A percentile compares a stretch with the other conserved stretches of the same genome.
Evolutionary conservation across 2,888 invertebrate genomes (phyloP).

Genomic region (Strigamia transsilvanica): DNA sequence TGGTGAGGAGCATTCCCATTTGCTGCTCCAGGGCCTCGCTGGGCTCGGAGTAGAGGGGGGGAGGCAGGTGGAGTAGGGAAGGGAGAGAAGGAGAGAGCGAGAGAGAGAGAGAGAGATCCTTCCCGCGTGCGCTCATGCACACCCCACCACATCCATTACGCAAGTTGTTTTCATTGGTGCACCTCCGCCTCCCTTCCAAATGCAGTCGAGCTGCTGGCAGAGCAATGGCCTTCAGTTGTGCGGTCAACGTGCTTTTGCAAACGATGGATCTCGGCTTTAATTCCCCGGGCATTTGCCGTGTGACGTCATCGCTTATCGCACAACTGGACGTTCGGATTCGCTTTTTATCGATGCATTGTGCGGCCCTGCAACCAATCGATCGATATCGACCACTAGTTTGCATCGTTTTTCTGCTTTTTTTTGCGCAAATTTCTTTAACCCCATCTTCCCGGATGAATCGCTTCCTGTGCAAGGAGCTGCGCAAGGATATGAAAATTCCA

Average conservation of each 20-base stretch:
- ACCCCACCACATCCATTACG: conserved; percentile 49
- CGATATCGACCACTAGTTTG: no score
- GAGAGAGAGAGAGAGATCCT: conserved; percentile 2
- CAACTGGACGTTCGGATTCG: neutral
- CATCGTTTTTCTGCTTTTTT: neutral
- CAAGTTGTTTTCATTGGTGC: conserved; percentile 48
- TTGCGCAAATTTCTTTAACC: neutral
- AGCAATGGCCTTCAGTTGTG: conserved; percentile 46
- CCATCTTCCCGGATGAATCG: conserved; percentile 35
- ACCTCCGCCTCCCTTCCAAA: conserved; percentile 33
- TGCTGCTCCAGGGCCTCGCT: conserved; percentile 39
- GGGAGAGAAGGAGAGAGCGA: neutral
- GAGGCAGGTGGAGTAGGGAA: neutral
- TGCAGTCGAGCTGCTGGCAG: conserved; percentile 37
- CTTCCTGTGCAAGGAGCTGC: conserved; percentile 10
- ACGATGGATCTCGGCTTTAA: conserved; percentile 15
- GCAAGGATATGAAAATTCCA: conserved; percentile 2
- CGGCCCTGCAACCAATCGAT: neutral
- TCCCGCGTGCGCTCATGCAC: conserved; percentile 49
- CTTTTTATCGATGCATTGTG: neutral
- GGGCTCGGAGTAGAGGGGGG: conserved; percentile 4
- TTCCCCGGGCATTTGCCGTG: neutral
- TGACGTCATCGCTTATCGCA: conserved; percentile 27
- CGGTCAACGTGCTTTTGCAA: conserved; percentile 49
- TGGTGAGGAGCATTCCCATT: conserved; percentile 43